phyloP scores from a whole-genome alignment of 2,888 invertebrate species.

The Megalurothrips usitatus region DNA sequence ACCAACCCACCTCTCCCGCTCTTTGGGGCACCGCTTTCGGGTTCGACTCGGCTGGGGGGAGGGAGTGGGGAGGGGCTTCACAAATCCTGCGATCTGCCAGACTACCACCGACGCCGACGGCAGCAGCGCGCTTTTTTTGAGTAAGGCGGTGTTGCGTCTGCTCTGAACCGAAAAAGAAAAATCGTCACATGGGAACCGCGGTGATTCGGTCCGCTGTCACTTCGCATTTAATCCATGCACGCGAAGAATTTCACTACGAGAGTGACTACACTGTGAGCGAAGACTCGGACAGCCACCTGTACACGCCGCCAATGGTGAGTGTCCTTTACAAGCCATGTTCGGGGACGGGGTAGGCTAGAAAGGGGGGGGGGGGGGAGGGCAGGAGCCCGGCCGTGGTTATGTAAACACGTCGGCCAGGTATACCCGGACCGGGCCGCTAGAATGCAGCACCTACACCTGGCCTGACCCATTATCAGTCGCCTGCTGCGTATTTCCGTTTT shows the following conservation, averaged over 20 bases:
- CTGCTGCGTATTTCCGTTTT: not conserved
- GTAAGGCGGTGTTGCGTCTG: not conserved
- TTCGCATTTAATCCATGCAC: not conserved
- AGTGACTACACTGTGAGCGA: constrained; percentile 16
- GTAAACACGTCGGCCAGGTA: too few relatives aligned
- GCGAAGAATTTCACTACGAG: constrained; percentile 4
- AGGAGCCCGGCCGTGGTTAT: not conserved
- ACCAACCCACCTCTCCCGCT: too few relatives aligned
- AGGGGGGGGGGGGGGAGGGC: not conserved
- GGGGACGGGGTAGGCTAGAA: not conserved
- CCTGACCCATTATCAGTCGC: not conserved
- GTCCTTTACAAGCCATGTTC: too few relatives aligned
- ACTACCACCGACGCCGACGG: not conserved
- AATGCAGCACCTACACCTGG: not conserved
- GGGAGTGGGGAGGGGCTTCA: too few relatives aligned
- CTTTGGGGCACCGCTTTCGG: too few relatives aligned
- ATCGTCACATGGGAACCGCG: constrained; percentile 10
- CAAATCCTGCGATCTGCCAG: too few relatives aligned
- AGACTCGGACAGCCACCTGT: constrained; percentile 11
- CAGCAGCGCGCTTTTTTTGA: constrained; percentile 11
- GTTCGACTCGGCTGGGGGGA: too few relatives aligned
- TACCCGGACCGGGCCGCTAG: not conserved
- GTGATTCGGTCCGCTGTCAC: constrained; percentile 8
- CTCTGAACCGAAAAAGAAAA: not conserved
- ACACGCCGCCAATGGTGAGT: constrained; percentile 17